Base-by-base conservation (phyloP, 2,888 invertebrate species). In the Pterostichus niger region DNA sequence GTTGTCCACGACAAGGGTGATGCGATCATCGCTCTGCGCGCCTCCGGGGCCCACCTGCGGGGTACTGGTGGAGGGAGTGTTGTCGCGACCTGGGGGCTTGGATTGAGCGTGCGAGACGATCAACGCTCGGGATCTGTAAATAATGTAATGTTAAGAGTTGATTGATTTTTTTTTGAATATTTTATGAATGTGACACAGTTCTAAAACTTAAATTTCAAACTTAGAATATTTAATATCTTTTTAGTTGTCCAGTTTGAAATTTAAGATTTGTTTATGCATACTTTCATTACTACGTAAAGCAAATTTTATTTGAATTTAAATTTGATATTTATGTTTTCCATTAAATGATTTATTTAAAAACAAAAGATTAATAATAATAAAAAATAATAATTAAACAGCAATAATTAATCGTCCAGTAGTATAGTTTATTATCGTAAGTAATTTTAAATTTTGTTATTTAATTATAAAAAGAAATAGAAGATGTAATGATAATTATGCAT, bases 1-100 rank as follows among this genome's bases (percentile, higher is more conserved):
- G 87, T 97, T 97, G 88, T 99, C 99, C 11, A 99, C 99, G n/a
- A 99, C 95, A 75, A 99, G 92, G 1, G 97, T 97, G 80, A 98
- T 95, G 83, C 96, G 91, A 86, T 97, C 97, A 81, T 95, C 95
- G 81, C 92, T 92, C 90, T 87, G 44, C 54, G 2, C 52, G 52
- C n/a, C 13, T 9, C 52, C 68, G 44, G 44, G 40, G 84, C 73
- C 64, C 33, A 17, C 31, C 17, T 7, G 49, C 10, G 86, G 84
- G 76, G 85, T 86, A 84, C 56, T 86, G 84, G 78, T 71, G 4
- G 82, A 82, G 6, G 76, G 31, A 11, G 49, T 77, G 10, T 13
- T 59, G 76, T 79, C 54, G 4, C 64, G 52, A 11, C 49, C 40
- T n/a, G 56, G 56, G 33, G 40, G 40, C n/a, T 77, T 77, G 17